Percentiles rank a stretch among this genome's conserved stretches.
phyloP scores from a whole-genome alignment of 2,888 invertebrate species.

The Tricholauxania praeusta region DNA sequence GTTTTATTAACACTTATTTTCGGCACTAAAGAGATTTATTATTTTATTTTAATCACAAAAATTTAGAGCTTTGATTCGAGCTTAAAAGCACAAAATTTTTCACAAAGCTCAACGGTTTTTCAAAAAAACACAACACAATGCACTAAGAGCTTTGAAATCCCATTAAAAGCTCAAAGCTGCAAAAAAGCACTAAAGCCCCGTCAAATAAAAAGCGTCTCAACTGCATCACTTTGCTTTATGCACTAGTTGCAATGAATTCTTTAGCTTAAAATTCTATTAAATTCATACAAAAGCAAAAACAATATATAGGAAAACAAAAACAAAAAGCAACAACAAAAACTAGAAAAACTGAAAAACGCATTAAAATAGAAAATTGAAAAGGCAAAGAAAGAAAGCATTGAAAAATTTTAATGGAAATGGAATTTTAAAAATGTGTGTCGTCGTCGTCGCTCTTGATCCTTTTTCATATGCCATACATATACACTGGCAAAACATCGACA shows the following conservation, averaged over 20 bases:
- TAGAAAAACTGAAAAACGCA: not conserved
- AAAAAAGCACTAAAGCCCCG: conserved; percentile 26
- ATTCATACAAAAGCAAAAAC: conserved; percentile 47
- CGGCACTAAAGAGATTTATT: too few species aligned
- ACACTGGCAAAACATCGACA: conserved; percentile 14
- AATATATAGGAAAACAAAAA: conserved; percentile 21
- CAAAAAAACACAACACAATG: not conserved
- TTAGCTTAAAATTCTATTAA: conserved; percentile 46
- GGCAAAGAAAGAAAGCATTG: conserved; percentile 6
- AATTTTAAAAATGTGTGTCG: not conserved
- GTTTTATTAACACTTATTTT: too few species aligned
- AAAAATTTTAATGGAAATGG: conserved; percentile 5
- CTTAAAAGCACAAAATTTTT: too few species aligned
- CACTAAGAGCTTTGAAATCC: too few species aligned
- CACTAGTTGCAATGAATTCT: conserved; percentile 55
- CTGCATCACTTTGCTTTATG: conserved; percentile 59
- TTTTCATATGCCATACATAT: not conserved
- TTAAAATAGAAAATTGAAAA: not conserved
- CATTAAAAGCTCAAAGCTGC: conserved; percentile 1
- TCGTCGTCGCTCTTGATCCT: conserved; percentile 4
- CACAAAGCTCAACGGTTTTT: conserved; percentile 2
- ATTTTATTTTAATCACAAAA: too few species aligned
- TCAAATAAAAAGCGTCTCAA: conserved; percentile 55
- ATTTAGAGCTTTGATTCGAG: too few species aligned
- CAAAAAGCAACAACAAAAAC: conserved; percentile 23